These are phyloP conservation scores for Bedellia somnulentella DNA, from an alignment of 2,888 invertebrate genomes.

Conservation along the genomic window DNA sequence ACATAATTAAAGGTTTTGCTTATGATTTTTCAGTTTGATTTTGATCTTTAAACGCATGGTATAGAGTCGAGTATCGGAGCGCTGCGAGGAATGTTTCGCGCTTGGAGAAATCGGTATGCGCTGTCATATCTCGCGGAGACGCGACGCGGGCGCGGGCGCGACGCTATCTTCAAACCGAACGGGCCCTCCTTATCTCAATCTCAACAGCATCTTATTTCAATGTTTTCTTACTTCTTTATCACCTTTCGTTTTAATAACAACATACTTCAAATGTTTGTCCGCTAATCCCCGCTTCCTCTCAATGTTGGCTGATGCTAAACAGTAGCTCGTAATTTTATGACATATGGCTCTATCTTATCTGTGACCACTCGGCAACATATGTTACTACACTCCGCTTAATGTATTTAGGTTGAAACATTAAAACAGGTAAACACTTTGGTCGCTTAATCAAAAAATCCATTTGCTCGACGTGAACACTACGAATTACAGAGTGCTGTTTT, in stretches of 20 bases:
- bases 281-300: conserved; percentile 41
- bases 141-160: conserved; percentile 7
- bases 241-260: conserved; percentile 37
- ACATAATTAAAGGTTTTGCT: no score
- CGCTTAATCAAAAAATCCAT: conserved; percentile 33
- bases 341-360: conserved; percentile 60
- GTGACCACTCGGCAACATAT: conserved; percentile 51
- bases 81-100: no score
- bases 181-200: conserved; percentile 34
- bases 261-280: conserved; percentile 33
- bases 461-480: conserved; percentile 28
- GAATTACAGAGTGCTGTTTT: conserved; percentile 27
- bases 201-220: conserved; percentile 24
- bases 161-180: no score
- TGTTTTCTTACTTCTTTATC: conserved; percentile 44
- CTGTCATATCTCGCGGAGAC: conserved; percentile 8
- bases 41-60: no score
- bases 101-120: no score
- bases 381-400: conserved; percentile 41
- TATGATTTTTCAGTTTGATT: no score
- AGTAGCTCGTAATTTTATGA: conserved; percentile 50
- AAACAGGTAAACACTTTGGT: conserved; percentile 32
- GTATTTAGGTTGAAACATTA: conserved; percentile 23
- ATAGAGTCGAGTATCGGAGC: no score
- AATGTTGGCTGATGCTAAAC: conserved; percentile 47